Evolutionary conservation across 2,113 vertebrate species (phyloP).

Genomic region (Microcebus griseorufus): DNA sequence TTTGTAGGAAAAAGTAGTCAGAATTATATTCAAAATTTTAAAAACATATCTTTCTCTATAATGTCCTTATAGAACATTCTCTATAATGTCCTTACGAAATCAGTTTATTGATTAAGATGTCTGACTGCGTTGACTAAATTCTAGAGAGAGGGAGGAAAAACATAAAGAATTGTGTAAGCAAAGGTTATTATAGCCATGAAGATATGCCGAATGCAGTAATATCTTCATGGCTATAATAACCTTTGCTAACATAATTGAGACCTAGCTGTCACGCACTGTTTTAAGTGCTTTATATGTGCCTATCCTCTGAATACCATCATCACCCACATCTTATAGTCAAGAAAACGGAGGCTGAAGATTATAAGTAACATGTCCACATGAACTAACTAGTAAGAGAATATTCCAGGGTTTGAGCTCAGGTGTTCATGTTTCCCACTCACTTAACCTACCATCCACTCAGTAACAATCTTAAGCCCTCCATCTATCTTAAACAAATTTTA

Average conservation of each 20-base stretch:
- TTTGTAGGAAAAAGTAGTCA: neutral
- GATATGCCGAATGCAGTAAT: neutral
- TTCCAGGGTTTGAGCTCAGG: neutral
- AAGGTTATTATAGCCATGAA: neutral
- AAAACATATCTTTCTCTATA: neutral
- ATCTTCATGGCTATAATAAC: too few species aligned
- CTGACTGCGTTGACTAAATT: neutral
- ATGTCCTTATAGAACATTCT: neutral
- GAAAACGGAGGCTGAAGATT: neutral
- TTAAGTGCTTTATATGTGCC: neutral
- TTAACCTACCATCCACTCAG: neutral
- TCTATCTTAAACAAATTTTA: neutral
- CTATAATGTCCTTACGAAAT: neutral
- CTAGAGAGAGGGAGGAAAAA: neutral
- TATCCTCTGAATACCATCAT: neutral
- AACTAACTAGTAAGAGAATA: neutral
- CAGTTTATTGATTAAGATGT: neutral
- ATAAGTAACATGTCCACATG: neutral
- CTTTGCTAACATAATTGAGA: neutral
- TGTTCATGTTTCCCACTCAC: neutral
- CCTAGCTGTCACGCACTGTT: neutral
- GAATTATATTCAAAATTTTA: conserved; percentile 14
- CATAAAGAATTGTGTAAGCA: neutral
- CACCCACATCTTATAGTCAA: neutral
- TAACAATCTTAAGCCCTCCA: neutral